phyloP scores from a whole-genome alignment of 2,113 vertebrate genomes.

The Carassius carassius region DNA sequence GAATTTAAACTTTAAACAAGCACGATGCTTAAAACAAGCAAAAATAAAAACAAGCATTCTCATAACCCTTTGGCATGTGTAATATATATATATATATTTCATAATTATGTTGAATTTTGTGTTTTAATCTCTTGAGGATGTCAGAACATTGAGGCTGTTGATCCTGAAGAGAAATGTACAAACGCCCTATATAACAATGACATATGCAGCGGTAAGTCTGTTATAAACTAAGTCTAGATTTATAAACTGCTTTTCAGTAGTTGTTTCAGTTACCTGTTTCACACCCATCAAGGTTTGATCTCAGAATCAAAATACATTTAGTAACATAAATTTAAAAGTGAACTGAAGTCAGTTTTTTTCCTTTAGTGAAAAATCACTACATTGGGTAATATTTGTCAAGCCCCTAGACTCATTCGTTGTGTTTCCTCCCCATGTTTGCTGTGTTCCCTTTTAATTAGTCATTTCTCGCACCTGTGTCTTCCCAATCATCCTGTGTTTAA shows the following conservation, averaged over 20 bases:
- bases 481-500: no score
- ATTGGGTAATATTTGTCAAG: no score
- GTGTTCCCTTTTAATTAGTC: no score
- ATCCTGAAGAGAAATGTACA: background rate
- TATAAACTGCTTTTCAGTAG: background rate
- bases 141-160: background rate
- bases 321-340: background rate
- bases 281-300: background rate
- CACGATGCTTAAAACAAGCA: no score
- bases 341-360: background rate
- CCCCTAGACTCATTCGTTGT: no score
- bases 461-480: no score
- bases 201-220: background rate
- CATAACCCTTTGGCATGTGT: no score
- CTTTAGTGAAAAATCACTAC: no score
- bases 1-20: no score
- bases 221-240: no score
- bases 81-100: background rate
- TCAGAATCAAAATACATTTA: background rate
- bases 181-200: background rate
- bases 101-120: background rate
- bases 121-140: slow-evolving; percentile 5
- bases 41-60: no score
- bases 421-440: no score
- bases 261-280: background rate